Percentiles rank a stretch among this genome's conserved stretches.
phyloP scores from a whole-genome alignment of 2,113 vertebrate species.

The Sylvietta virens region DNA sequence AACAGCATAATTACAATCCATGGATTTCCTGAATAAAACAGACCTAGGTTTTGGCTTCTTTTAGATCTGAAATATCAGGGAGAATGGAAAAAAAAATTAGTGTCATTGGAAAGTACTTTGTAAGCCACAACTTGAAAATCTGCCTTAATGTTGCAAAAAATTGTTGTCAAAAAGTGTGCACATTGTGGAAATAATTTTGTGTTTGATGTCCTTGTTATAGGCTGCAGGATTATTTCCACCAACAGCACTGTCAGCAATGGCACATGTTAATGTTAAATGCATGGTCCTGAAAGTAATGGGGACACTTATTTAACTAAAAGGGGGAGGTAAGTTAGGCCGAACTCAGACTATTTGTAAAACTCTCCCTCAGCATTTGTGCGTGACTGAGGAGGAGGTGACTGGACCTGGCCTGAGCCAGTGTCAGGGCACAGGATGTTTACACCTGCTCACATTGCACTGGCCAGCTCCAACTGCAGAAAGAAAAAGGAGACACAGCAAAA shows the following conservation, averaged over 20 bases:
- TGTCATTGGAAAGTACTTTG: neutral
- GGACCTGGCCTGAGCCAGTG: neutral
- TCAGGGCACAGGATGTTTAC: neutral
- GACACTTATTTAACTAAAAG: neutral
- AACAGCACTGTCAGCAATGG: rapidly evolving
- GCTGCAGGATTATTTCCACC: neutral
- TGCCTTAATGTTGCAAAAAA: neutral
- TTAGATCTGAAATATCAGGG: neutral
- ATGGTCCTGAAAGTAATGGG: rapidly evolving
- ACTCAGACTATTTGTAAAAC: neutral
- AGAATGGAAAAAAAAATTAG: neutral
- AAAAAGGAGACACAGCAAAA: rapidly evolving
- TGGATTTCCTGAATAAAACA: neutral
- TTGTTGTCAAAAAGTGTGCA: neutral
- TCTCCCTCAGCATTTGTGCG: neutral
- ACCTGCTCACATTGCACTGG: neutral
- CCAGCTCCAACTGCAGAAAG: neutral
- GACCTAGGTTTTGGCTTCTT: neutral
- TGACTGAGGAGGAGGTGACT: neutral
- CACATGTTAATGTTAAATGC: neutral
- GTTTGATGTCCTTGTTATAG: neutral
- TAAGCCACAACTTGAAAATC: neutral
- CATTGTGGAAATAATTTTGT: neutral
- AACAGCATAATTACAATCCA: neutral
- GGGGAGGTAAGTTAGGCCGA: neutral